Evolutionary conservation across 2,888 invertebrate genomes (phyloP), one percentile per base, ranked within the genome.

Genomic region (Eupithecia centaureata): DNA sequence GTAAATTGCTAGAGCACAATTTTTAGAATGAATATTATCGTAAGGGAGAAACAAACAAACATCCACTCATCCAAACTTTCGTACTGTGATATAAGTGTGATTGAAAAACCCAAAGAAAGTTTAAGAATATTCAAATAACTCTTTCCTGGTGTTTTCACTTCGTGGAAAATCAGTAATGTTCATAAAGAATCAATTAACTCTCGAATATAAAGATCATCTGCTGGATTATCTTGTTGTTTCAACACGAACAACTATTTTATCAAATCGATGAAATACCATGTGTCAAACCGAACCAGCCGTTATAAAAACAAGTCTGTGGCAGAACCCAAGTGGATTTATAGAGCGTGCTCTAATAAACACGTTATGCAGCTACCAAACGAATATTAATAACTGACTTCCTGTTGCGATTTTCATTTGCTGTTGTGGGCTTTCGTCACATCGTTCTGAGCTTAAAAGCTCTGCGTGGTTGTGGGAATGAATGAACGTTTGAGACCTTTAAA

Each of bases 311-410:
- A 67, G 72, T 76, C 79, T 79, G 77, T 81, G 57, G 51, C 52
- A 61, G 57, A 52, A 75, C 73, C 70, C 63, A 70, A 70, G 70
- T 77, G 80, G 84, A 86, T 89, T 90, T 89, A 90, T 87, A 84
- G 85, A 84, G 82, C 78, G 80, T 79, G 74, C 84, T 85, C 86
- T 91, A 91, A 91, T 91, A 91, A 90, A 91, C 90, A 90, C 89
- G 88, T 91, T 87, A 84, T 84, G 81, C 79, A 81, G 82, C 82
- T 80, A 84, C 82, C 84, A 88, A 89, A 89, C 86, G 89, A 90
- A 91, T 90, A 91, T 91, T 91, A 90, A 91, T 91, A 90, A 86
- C 87, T 72, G 71, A 80, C 82, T 85, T 87, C 84, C 84, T 81
- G 82, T 77, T 78, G 79, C 83, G 79, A 85, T 82, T 84, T 84